phyloP scores from a whole-genome alignment of 2,888 invertebrate genomes.

The Conistra vaccinii region DNA sequence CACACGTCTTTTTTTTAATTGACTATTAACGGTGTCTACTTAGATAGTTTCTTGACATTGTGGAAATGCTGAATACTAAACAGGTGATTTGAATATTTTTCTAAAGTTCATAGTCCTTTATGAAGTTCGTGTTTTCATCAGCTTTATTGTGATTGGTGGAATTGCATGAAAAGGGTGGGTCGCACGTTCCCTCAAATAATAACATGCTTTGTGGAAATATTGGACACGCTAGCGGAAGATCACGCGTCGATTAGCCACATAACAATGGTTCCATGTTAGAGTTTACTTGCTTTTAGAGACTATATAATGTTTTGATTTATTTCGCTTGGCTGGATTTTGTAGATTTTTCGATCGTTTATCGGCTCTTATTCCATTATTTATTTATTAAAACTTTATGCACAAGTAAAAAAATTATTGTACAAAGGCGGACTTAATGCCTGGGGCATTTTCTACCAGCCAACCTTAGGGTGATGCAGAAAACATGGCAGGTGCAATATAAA shows the following conservation, averaged over 20 bases:
- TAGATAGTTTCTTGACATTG: conserved; percentile 7
- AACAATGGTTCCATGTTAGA: conserved; percentile 54
- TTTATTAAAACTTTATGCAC: too few species aligned
- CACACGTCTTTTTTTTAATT: too few species aligned
- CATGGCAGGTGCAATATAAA: too few species aligned
- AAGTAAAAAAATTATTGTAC: too few species aligned
- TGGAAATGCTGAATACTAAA: conserved; percentile 25
- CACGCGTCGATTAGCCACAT: conserved; percentile 64
- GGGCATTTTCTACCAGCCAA: too few species aligned
- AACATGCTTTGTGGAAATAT: conserved; percentile 63
- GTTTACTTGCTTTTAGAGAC: conserved; percentile 29
- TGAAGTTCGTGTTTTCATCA: conserved; percentile 60
- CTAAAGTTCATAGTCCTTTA: conserved; percentile 58
- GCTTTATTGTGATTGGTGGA: conserved; percentile 62
- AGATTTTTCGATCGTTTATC: background rate
- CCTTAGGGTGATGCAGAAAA: too few species aligned
- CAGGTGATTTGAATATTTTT: conserved; percentile 39
- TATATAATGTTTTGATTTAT: conserved; percentile 21
- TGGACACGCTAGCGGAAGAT: conserved; percentile 64
- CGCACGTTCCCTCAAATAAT: conserved; percentile 61
- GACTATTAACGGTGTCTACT: too few species aligned
- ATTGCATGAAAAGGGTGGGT: conserved; percentile 67
- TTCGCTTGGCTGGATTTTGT: background rate
- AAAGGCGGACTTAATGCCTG: too few species aligned
- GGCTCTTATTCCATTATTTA: too few species aligned